Base-by-base conservation (phyloP, 2,113 vertebrate species). In the Poeciliopsis turrubarensis region DNA sequence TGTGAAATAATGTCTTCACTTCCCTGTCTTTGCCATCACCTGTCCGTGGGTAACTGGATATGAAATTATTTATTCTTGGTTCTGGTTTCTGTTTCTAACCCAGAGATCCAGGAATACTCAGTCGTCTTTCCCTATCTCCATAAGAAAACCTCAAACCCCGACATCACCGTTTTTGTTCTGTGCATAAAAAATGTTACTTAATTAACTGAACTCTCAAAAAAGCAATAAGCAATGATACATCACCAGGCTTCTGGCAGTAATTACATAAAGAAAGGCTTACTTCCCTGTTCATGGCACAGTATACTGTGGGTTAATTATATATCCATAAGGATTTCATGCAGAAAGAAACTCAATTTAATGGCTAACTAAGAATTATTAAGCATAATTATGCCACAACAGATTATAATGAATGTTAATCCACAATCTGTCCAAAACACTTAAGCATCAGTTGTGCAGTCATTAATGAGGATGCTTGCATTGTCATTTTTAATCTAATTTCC, bases 201-300 rank as follows among this genome's bases (percentile, higher is more conserved):
- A 70, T 34, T 61, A 2, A 61, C 6, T 7, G 9, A 61, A 39
- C 31, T 69, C 67, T 78, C 70, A 75, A 67, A 70, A 29, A 7
- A 37, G 27, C 67, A 30, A 62, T 81, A 65, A 87, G 82, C 32
- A 77, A 79, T 71, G 86, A 81, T 66, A 63, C 73, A 72, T 34
- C 77, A 70, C 60, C 25, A 78, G 73, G 80, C 75, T 73, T 80
- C 81, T 77, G 65, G 63, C 41, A 62, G 37, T 82, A 81, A 90
- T 90, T 82, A 86, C 60, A 73, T 81, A 70, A 85, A 88, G 80
- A 13, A 71, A 88, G 62, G 79, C 73, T 87, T 82, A 88, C 90
- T 85, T 89, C 81, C 85, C 86, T 30, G 34, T 77, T 88, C 74
- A 66, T 79, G 31, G 76, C 72, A 61, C 34, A 78, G 83, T 54